Base-by-base conservation (phyloP, 1,140 invertebrate species). In the Conopomorpha cramerella region DNA sequence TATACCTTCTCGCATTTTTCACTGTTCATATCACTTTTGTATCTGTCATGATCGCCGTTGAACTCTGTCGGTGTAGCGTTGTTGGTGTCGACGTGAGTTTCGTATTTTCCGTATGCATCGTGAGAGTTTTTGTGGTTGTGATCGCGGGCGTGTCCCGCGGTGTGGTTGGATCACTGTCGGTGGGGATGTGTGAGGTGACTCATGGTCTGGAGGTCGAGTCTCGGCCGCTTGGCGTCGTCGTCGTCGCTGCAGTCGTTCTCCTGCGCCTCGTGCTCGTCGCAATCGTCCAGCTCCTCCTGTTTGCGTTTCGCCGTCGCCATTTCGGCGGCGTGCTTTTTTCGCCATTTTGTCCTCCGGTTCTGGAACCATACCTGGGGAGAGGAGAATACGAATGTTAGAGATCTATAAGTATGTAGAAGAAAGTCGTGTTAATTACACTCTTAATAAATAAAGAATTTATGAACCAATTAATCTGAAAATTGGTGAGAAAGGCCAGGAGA, bases 291-390 rank as follows among this genome's bases (percentile, higher is more conserved):
- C 51, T 95, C 92, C 72, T 97, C 95, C 64, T 98, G 95, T 70
- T 95, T 93, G 62, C 94, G 86, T 74, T 98, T 98, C 3, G 95
- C 95, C 15, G 94, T 95, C 32, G 96, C 96, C 94, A 98, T 96
- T 82, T 99, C 96, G 2, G 96, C 96, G 1, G 96, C 96, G 81
- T 99, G 95, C 71, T 96, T 96, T 85, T 99, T 99, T 56, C 97
- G 83, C 96, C 96, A 99, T 84, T 99, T 99, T 52, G 96, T 99
- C 63, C 97, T 83, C 68, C 97, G 85, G 78, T 99, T 99, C 81
- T 99, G 97, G 81, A 99, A 99, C 97, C 97, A 99, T 26, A 99
- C 97, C 96, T 99, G 84, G 26, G 83, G 84, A 48, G 29, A 39
- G 39, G n/a, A n/a, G n/a, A n/a, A n/a, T n/a, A n/a, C n/a, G n/a